Evolutionary conservation across 2,797 vertebrate species (phyloP), one percentile per base, ranked within the genome.

Genomic region (Florisuga fusca): DNA sequence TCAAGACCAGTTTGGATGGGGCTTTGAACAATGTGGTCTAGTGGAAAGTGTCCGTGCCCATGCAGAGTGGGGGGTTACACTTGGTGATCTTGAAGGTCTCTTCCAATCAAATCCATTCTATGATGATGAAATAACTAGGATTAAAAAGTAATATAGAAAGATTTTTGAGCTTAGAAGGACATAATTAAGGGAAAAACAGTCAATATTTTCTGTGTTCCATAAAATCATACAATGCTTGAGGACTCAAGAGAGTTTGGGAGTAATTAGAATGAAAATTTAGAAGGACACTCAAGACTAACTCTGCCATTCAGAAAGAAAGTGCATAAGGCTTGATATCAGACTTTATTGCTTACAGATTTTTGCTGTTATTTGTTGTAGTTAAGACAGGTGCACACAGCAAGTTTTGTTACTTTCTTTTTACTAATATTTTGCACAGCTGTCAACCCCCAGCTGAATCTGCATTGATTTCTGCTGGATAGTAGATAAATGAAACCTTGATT

Each of bases 381-480:
- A 67, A 84, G 10, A 20, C 11, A 53, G 48, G 15, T 72, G 9
- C 36, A 77, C 81, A 80, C 8, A 29, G 29, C 13, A 74, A 57
- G 10, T 51, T 19, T 55, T 78, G 31, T 58, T 31, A 31, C 71
- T 77, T 46, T 9, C 3, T 64, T 83, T 90, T 48, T 71, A 54
- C 23, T 80, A 64, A 61, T 3, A 34, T 66, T 77, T 93, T 80
- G 8, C 9, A 62, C 9, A 43, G 16, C 2, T 85, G 14, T 82
- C 85, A 87, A 90, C 87, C 43, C 57, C 17, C 25, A 80, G 20
- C 31, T 84, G 55, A 68, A 64, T 64, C 50, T 54, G 15, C 0
- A 69, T 22, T 0, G 0, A 85, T 12, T 33, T 38, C 45, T 0
- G 1, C 0, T 0, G 27, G 41, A 20, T 19, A 38, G 36, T 21